Conservation (phyloP, 2,797 vertebrate genomes). For the Hylomyscus alleni region DNA sequence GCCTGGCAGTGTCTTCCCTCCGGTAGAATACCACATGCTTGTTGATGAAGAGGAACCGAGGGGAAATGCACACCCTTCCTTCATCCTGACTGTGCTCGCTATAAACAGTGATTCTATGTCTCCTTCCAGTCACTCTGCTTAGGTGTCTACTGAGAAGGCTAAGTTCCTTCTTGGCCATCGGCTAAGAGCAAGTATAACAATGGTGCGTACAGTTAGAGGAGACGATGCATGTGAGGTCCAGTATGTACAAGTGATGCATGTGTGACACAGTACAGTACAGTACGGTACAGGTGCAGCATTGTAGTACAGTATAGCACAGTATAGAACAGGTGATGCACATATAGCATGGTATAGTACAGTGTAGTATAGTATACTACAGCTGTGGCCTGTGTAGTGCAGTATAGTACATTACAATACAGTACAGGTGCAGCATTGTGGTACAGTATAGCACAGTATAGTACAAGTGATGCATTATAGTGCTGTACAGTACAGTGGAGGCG, state of each 20-base stretch:
- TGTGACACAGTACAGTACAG: too few relatives aligned
- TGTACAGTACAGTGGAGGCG: not conserved
- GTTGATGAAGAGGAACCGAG: not conserved
- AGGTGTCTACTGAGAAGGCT: not conserved
- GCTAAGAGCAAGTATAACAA: not conserved
- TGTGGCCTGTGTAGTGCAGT: too few relatives aligned
- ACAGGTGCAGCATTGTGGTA: not conserved
- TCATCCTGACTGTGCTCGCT: not conserved
- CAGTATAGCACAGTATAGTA: too few relatives aligned
- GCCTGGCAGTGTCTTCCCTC: not conserved
- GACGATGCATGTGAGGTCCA: not conserved
- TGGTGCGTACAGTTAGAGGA: not conserved
- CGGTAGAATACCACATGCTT: slow-evolving; percentile 36
- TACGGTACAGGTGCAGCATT: too few relatives aligned
- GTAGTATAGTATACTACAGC: too few relatives aligned
- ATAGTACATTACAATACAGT: too few relatives aligned
- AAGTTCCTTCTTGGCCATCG: not conserved
- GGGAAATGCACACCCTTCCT: not conserved
- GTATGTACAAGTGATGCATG: too few relatives aligned
- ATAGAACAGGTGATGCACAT: too few relatives aligned
- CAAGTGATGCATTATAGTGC: too few relatives aligned
- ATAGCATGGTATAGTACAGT: too few relatives aligned
- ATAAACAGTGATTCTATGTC: not conserved
- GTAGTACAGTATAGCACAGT: too few relatives aligned
- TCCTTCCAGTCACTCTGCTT: not conserved